Evolutionary conservation across 1,140 invertebrate species (phyloP).

Genomic region (Bombyx mori): ASM3026992v2 NC_085119.1:2637501-2638000

Average conservation of each 20-base stretch:
- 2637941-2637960: background rate
- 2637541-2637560: slow-evolving; percentile 45
- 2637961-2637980: too few relatives aligned
- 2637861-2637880: slow-evolving; percentile 6
- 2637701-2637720: slow-evolving; percentile 13
- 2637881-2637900: background rate
- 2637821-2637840: slow-evolving; percentile 15
- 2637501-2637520: slow-evolving; percentile 53
- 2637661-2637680: slow-evolving; percentile 3
- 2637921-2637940: background rate
- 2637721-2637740: slow-evolving; percentile 22
- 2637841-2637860: slow-evolving; percentile 10
- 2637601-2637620: slow-evolving; percentile 20
- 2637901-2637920: background rate
- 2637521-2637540: slow-evolving; percentile 49
- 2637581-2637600: slow-evolving; percentile 28
- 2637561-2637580: slow-evolving; percentile 48
- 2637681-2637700: slow-evolving; percentile 12
- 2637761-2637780: slow-evolving; percentile 23
- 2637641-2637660: slow-evolving; percentile 2
- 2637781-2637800: slow-evolving; percentile 13
- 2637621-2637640: slow-evolving; percentile 12
- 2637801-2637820: slow-evolving; percentile 9
- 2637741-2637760: slow-evolving; percentile 25
- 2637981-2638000: too few relatives aligned